Conservation (phyloP, 2,888 invertebrate species). For the Ormyrus thymus region DNA sequence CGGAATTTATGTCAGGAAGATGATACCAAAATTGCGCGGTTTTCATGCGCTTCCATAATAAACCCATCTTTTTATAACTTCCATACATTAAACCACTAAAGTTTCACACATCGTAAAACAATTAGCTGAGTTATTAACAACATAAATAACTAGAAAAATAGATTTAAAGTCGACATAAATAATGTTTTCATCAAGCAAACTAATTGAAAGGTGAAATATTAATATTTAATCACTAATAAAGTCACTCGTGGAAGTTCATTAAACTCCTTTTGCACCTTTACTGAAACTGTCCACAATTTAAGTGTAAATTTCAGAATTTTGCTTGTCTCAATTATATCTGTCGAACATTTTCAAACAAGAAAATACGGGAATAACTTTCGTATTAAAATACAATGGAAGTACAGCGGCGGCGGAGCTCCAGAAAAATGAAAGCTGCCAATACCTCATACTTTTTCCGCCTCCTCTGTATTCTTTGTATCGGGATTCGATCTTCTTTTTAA, state of each 20-base stretch:
- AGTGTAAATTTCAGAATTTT: background rate
- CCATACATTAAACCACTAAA: constrained; percentile 12
- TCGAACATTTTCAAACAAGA: no score
- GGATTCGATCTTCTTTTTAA: constrained; percentile 38
- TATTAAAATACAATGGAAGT: background rate
- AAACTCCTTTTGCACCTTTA: no score
- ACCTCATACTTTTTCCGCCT: background rate
- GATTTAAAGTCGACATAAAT: constrained; percentile 1
- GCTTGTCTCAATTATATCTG: no score
- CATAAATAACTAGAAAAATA: constrained; percentile 23
- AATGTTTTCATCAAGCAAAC: background rate
- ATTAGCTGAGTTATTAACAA: constrained; percentile 1
- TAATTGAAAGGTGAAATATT: no score
- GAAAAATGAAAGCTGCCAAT: constrained; percentile 15
- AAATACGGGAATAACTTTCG: constrained; percentile 6
- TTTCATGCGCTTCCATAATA: background rate
- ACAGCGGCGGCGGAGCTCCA: background rate
- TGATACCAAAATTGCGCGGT: constrained; percentile 9
- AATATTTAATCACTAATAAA: no score
- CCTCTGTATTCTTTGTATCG: constrained; percentile 13
- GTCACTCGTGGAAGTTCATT: no score
- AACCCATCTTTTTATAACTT: constrained; percentile 18
- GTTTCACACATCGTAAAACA: no score
- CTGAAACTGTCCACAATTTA: no score
- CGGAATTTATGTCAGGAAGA: constrained; percentile 9